Conservation (phyloP, 1,140 invertebrate genomes). For the Leguminivora glycinivorella region DNA sequence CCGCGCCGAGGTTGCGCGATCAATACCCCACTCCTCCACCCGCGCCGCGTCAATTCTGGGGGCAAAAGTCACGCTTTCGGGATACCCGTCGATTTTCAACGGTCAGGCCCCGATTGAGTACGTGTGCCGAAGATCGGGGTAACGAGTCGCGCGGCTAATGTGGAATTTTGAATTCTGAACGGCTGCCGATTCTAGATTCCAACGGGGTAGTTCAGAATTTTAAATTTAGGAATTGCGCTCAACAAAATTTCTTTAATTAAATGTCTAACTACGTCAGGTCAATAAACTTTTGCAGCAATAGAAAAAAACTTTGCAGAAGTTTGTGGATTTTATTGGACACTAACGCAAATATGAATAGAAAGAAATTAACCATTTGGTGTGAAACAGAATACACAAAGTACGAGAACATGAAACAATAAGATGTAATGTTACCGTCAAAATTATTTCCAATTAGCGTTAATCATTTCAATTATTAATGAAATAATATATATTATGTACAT, state of each 20-base stretch:
- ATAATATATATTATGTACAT: no score
- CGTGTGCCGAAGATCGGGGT: conserved; percentile 41
- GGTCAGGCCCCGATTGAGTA: conserved; percentile 60
- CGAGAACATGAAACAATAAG: no score
- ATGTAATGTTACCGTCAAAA: no score
- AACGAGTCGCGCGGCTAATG: conserved; percentile 34
- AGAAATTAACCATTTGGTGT: no score
- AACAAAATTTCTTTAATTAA: background rate
- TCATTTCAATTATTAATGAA: no score
- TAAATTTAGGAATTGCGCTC: background rate
- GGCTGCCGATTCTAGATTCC: conserved; percentile 27
- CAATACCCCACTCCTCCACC: conserved; percentile 64
- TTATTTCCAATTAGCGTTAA: no score
- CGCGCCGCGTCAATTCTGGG: conserved; percentile 64
- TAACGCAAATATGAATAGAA: no score
- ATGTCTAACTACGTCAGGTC: background rate
- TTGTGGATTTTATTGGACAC: no score
- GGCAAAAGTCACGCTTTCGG: conserved; percentile 72
- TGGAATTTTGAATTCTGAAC: conserved; percentile 36
- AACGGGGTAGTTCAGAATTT: background rate
- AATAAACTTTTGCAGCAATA: no score
- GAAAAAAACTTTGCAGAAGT: no score
- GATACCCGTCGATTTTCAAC: conserved; percentile 64
- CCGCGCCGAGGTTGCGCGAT: conserved; percentile 53
- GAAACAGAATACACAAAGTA: no score